Base-by-base conservation (phyloP, 2,113 vertebrate genomes). In the Chionodraco myersi region DNA sequence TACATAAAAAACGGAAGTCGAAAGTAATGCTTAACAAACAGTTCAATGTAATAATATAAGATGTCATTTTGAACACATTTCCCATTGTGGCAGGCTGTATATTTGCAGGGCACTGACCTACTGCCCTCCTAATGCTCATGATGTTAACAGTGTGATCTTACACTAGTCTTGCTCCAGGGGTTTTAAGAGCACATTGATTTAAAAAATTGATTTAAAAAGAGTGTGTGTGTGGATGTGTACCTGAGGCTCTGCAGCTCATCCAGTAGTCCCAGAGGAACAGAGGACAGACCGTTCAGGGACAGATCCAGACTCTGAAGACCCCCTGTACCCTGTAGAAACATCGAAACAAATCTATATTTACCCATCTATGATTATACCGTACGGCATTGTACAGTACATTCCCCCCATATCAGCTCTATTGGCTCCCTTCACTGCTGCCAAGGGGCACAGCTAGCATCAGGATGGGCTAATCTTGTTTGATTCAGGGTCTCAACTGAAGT, bases 221-320 rank as follows among this genome's bases (percentile, higher is more conserved):
- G 15, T 49, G 34, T 21, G 52, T 58, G n/a, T 79, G 21, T 23
- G 13, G 61, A 14, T 36, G 5, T 73, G 15, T 89, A 93, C 93
- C 93, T 96, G 57, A 99, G 96, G 15, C 95, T 94, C 0, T 94
- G 95, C 68, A 97, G 92, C 74, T 96, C 96, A 0, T 99, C 97
- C 11, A 99, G 95, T 53, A 99, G 90, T 54, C 97, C 97, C 0
- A 96, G 89, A 0, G 98, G 97, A 58, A 99, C 92, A 30, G 95
- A 93, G 34, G 97, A 96, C 85, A 99, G 88, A 70, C 97, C 97
- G 0, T 99, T 99, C 83, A 99, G 93, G 67, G 98, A 99, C 85
- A 99, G 93, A 88, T 99, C 98, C 87, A 99, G 94, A 82, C 94
- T 96, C 78, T 95, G 96, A 53, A 99, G 94, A 68, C 92, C 91